These are phyloP conservation scores for Furnarius figulus DNA, from an alignment of 2,113 vertebrate genomes.

Conservation along the genomic window DNA sequence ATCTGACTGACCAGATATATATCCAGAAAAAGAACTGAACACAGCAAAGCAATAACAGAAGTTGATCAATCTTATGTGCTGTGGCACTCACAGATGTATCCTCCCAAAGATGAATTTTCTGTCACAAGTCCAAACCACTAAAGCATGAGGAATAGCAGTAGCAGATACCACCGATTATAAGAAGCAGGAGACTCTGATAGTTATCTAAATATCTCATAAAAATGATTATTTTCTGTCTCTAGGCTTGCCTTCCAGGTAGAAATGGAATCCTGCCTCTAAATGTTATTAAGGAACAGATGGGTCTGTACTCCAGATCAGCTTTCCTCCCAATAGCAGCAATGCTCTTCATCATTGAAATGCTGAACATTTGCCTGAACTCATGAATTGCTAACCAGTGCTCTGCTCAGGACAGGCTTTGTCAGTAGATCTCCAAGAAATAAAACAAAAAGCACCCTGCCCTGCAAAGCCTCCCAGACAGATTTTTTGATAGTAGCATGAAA, in stretches of 20 bases:
- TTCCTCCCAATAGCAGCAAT: constrained; percentile 6
- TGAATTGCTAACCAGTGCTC: neutral
- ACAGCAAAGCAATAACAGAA: constrained; percentile 31
- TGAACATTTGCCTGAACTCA: neutral
- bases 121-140: constrained; percentile 39
- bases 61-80: constrained; percentile 37
- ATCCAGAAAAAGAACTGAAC: constrained; percentile 3
- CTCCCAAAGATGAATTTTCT: constrained; percentile 44
- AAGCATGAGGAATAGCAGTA: neutral
- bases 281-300: constrained; percentile 57
- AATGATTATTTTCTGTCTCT: constrained; percentile 44
- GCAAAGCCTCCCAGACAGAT: neutral
- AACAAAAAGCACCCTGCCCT: neutral
- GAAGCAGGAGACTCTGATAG: constrained; percentile 30
- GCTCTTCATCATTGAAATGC: neutral
- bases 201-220: constrained; percentile 55
- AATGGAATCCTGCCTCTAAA: constrained; percentile 48
- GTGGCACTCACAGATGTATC: constrained; percentile 30
- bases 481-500: neutral
- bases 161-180: constrained; percentile 14
- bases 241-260: constrained; percentile 53
- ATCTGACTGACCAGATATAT: neutral
- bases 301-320: neutral
- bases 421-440: neutral
- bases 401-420: neutral